Evolutionary conservation across 2,113 vertebrate species (phyloP).

Genomic region (Cyphomyrus discorhynchus): DNA sequence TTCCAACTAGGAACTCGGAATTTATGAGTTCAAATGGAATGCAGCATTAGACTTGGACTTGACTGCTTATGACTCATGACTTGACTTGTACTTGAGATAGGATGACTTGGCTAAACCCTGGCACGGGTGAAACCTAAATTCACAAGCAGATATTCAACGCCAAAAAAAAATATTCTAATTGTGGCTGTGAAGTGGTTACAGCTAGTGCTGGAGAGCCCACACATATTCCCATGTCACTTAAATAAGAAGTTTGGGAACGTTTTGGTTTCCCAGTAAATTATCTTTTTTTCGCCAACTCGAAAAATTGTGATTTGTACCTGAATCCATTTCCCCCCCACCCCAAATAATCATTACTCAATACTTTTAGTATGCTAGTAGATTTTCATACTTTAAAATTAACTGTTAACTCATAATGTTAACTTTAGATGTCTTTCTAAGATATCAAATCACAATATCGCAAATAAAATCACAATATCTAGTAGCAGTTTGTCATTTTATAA

Average conservation of each 20-base stretch:
- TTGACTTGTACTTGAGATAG: neutral
- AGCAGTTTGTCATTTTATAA: neutral
- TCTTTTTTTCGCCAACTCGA: neutral
- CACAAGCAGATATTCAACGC: neutral
- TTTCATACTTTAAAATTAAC: neutral
- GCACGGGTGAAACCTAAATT: neutral
- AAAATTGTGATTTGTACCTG: neutral
- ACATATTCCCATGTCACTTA: neutral
- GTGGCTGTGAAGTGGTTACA: neutral
- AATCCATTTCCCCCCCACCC: neutral
- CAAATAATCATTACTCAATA: neutral
- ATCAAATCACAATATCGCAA: no score
- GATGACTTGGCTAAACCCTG: neutral
- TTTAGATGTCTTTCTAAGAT: no score
- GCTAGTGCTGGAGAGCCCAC: neutral
- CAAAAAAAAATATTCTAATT: neutral
- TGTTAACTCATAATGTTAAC: no score
- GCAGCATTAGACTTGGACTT: neutral
- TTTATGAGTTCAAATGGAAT: no score
- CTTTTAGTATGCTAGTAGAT: neutral
- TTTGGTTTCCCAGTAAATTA: neutral
- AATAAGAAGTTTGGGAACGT: neutral
- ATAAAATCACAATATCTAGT: neutral
- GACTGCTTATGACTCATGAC: neutral
- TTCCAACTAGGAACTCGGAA: no score